Percentiles rank a stretch among this genome's conserved stretches.
Conservation (phyloP, 2,888 invertebrate species). For the Watsonalla cultraria region DNA sequence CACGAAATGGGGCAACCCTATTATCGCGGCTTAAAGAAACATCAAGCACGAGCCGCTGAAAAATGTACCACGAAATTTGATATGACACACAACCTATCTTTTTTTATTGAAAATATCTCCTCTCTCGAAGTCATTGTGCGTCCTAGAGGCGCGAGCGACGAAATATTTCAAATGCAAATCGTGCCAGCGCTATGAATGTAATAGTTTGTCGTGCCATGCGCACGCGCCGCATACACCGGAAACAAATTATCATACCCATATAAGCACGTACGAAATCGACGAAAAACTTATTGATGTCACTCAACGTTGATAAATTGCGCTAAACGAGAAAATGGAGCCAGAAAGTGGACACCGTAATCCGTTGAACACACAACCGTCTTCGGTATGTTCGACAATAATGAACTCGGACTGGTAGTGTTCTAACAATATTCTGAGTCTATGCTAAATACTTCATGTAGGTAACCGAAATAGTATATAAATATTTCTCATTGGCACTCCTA, state of each 20-base stretch:
- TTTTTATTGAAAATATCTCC: constrained; percentile 53
- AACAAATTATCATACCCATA: constrained; percentile 79
- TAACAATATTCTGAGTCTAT: too few species aligned
- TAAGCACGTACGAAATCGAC: constrained; percentile 68
- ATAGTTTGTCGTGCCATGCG: constrained; percentile 74
- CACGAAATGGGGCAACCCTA: constrained; percentile 51
- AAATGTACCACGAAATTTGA: constrained; percentile 76
- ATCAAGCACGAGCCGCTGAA: constrained; percentile 67
- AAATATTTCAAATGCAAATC: constrained; percentile 79
- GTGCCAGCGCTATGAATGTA: constrained; percentile 76
- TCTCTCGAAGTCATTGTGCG: constrained; percentile 64
- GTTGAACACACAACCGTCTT: constrained; percentile 40
- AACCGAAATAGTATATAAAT: too few species aligned
- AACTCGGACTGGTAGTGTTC: constrained; percentile 14
- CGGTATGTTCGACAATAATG: constrained; percentile 28
- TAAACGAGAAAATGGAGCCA: constrained; percentile 62
- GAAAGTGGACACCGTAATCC: constrained; percentile 42
- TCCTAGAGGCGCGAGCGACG: constrained; percentile 63
- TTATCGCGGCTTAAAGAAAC: constrained; percentile 58
- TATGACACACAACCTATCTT: constrained; percentile 52
- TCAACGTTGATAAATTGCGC: constrained; percentile 67
- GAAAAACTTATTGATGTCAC: constrained; percentile 73
- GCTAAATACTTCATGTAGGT: too few species aligned
- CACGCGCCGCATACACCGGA: constrained; percentile 74
- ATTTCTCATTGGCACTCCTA: too few species aligned